Evolutionary conservation across 2,113 vertebrate genomes (phyloP), one percentile per base, ranked within the genome.

Genomic region (Xenopus tropicalis): DNA sequence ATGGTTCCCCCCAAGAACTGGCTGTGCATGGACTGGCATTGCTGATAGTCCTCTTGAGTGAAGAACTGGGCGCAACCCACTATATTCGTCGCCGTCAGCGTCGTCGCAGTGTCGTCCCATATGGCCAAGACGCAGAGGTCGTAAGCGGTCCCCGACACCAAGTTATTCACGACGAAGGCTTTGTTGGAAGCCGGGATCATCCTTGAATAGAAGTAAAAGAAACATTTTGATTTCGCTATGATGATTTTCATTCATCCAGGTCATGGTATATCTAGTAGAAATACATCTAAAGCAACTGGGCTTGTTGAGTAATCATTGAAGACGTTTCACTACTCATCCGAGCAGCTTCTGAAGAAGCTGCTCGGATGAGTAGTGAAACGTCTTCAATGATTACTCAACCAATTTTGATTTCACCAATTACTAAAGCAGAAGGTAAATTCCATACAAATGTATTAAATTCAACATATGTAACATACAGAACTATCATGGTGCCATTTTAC

Each of bases 121-220:
- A 95, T 95, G 72, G 96, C 97, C 87, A 99, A 83, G 21, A 99
- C 96, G 0, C 97, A 99, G 72, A 99, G 84, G 80, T 99, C 95
- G 6, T 99, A 99, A 82, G 94, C 93, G 19, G 93, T 94, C 76
- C 96, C 96, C 0, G 96, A 92, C 69, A 98, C 95, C 77, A 99
- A 89, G 85, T 98, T 98, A 85, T 93, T 95, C 82, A 99, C 91
- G 29, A 95, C 85, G 77, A 99, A 99, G 62, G 95, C 93, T 84
- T 96, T 94, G 90, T 91, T 97, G 74, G 92, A 91, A 77, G 94
- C 90, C 24, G 95, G 94, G 84, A 99, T 98, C 96, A 99, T 99
- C 91, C 95, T 98, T 82, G 1, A 71, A 66, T 74, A 42, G 77
- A 77, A 72, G 70, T 59, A 12, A 61, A 57, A 37, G 11, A 65